These are phyloP conservation scores for Drosophila paracracens DNA, from an alignment of 2,888 invertebrate species.

Conservation along the genomic window DNA sequence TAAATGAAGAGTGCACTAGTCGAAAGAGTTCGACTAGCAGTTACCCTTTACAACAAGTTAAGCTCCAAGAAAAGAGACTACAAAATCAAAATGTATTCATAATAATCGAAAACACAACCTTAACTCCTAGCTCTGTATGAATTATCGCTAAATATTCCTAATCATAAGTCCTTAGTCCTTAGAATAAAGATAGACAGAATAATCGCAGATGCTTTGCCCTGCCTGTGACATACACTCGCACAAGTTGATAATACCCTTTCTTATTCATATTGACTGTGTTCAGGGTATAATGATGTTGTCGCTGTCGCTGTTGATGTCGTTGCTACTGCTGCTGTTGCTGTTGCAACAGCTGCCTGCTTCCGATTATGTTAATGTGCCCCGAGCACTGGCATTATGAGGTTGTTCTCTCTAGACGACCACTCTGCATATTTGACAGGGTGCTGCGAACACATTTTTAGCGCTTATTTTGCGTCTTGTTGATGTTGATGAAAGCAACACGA, in stretches of 20 bases:
- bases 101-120: background rate
- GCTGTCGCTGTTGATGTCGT: constrained; percentile 21
- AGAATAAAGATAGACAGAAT: background rate
- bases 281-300: constrained; percentile 58
- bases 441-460: constrained; percentile 37
- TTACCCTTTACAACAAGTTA: background rate
- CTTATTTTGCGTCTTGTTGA: constrained; percentile 28
- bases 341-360: constrained; percentile 53
- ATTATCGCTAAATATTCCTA: background rate
- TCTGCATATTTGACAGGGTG: constrained; percentile 69
- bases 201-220: background rate
- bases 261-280: too few species aligned
- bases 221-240: too few species aligned
- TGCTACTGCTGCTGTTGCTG: constrained; percentile 41
- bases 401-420: constrained; percentile 69
- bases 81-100: background rate
- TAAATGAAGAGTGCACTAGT: constrained; percentile 50
- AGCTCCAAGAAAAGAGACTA: background rate
- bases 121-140: background rate
- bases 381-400: constrained; percentile 73
- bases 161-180: background rate
- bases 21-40: background rate
- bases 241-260: background rate
- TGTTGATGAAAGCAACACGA: constrained; percentile 39
- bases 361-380: constrained; percentile 76